Evolutionary conservation across 2,113 vertebrate genomes (phyloP), one percentile per base, ranked within the genome.

Genomic region (Tragulus kanchil): DNA sequence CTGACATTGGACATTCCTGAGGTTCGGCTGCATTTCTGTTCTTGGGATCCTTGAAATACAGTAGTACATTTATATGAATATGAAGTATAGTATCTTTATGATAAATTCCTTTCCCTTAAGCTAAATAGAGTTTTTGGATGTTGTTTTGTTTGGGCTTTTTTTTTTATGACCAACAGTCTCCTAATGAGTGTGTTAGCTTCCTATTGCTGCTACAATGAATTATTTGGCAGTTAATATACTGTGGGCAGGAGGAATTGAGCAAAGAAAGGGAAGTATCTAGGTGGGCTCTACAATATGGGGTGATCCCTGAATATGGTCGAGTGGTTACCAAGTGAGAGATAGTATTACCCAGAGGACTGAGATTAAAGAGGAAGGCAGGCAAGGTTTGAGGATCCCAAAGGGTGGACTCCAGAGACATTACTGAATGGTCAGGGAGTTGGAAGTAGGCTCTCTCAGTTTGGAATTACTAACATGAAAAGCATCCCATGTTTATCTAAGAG

Each of bases 41-140:
- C 28, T 54, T 82, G 71, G 16, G 16, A 36, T 77, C 36, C 64
- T 78, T 62, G 28, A 91, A 91, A 64, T 64, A 77, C 6, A 16
- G 5, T 36, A 52, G 45, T n/a, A 31, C 64, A 36, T 36, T 36
- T 36, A 36, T 36, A 36, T 36, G 36, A 36, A 36, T 36, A 36
- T 36, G 36, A 36, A 36, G 36, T 36, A 36, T 36, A 36, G 36
- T 36, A 36, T 36, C 9, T 94, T 91, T 45, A 21, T 67, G 31
- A 59, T 78, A 42, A 69, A 62, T 71, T 67, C 92, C 25, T 85
- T 50, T 64, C 88, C 79, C 87, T 78, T 89, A 73, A 85, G 73
- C 12, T 65, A 89, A 82, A 86, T 86, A 54, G 54, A 79, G 50
- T 45, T 45, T 64, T 89, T 67, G 8, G 17, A 21, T 88, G 36